Percentiles rank a stretch among this genome's conserved stretches.
Conservation (phyloP, 2,113 vertebrate species). For the Alosa alosa region DNA sequence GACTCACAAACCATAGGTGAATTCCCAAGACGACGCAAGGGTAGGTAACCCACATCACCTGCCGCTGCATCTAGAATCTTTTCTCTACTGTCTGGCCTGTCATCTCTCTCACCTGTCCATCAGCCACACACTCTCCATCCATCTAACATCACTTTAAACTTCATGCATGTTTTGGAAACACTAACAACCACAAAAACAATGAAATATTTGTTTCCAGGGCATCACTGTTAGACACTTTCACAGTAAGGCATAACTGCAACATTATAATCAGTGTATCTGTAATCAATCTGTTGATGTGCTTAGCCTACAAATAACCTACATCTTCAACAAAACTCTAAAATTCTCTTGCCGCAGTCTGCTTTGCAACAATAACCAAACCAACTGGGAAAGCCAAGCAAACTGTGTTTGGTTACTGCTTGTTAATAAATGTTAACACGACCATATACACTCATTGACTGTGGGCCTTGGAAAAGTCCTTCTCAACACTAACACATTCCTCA, state of each 20-base stretch:
- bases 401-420: too few relatives aligned
- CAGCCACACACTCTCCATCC: background rate
- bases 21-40: conserved; percentile 93
- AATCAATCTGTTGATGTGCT: too few relatives aligned
- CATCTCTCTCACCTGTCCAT: background rate
- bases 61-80: conserved; percentile 62
- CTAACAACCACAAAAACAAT: too few relatives aligned
- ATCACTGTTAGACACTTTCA: background rate
- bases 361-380: background rate
- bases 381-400: too few relatives aligned
- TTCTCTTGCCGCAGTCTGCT: background rate
- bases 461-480: background rate
- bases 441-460: background rate
- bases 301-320: too few relatives aligned
- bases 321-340: too few relatives aligned
- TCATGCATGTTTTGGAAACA: background rate
- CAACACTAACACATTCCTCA: background rate
- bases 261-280: background rate
- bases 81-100: conserved; percentile 23
- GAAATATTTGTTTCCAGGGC: background rate
- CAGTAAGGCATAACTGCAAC: background rate
- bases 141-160: conserved; percentile 15
- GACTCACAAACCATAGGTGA: conserved; percentile 99
- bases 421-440: background rate
- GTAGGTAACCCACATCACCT: conserved; percentile 86